Evolutionary conservation across 2,888 invertebrate species (phyloP).

Genomic region (Microdon myrmicae): DNA sequence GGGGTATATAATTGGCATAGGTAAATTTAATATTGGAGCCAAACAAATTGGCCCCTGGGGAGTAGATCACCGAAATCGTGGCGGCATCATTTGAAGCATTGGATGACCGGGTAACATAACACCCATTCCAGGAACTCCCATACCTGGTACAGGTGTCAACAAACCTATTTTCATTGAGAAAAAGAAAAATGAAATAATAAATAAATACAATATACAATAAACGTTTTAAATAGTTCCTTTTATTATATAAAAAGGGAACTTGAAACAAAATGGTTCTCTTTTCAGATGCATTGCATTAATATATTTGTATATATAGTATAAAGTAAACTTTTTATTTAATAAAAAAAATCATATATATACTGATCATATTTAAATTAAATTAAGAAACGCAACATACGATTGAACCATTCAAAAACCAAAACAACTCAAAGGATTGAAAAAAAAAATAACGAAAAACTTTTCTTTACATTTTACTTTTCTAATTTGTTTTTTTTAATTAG

Average conservation of each 20-base stretch:
- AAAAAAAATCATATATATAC: conserved; percentile 29
- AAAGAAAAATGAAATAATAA: conserved; percentile 41
- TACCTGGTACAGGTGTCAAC: conserved; percentile 61
- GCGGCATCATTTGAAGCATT: conserved; percentile 78
- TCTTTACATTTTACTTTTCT: too few species aligned
- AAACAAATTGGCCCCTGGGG: conserved; percentile 66
- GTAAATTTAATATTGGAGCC: conserved; percentile 63
- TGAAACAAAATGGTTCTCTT: conserved; percentile 48
- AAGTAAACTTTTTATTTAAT: conserved; percentile 43
- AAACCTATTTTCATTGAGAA: conserved; percentile 57
- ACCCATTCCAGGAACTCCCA: conserved; percentile 66
- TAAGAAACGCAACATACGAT: conserved; percentile 46
- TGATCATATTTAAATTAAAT: conserved; percentile 51
- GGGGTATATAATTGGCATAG: conserved; percentile 63
- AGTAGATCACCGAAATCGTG: conserved; percentile 87
- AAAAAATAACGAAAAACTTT: conserved; percentile 24
- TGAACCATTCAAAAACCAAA: conserved; percentile 23
- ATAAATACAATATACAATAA: too few species aligned
- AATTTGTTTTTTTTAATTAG: too few species aligned
- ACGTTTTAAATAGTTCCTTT: conserved; percentile 6
- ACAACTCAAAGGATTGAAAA: conserved; percentile 8
- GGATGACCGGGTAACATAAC: conserved; percentile 69
- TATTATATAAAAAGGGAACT: conserved; percentile 37
- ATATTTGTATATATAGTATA: conserved; percentile 41
- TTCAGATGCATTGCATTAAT: conserved; percentile 53